These are phyloP conservation scores for Ricordea florida DNA, from an alignment of 92 coral and sea anemone species.

Conservation along the genomic window DNA sequence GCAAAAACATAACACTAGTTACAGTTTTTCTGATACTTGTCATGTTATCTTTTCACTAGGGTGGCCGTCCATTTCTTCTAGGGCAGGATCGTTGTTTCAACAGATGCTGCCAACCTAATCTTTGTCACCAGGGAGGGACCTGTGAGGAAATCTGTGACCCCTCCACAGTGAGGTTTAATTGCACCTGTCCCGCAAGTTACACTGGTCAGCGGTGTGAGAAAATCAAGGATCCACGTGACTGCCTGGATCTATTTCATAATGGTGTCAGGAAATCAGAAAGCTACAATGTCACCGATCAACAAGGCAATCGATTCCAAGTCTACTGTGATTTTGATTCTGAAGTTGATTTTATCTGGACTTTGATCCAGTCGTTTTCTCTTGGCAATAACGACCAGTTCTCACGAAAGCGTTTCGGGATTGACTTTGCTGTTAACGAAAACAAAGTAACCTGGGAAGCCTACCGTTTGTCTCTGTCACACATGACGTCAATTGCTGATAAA, in stretches of 20 bases:
- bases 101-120: neutral
- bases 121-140: conserved; percentile 2
- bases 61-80: neutral
- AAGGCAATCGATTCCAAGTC: neutral
- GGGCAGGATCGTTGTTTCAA: neutral
- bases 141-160: conserved; percentile 7
- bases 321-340: conserved; percentile 8
- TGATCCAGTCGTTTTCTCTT: neutral
- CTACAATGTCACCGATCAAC: neutral
- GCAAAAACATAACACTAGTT: neutral
- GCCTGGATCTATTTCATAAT: neutral
- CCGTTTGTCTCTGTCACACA: neutral
- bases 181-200: neutral
- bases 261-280: neutral
- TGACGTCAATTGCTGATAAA: neutral
- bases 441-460: neutral
- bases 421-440: neutral
- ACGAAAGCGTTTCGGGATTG: neutral
- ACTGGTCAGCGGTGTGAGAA: conserved; percentile 20
- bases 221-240: neutral
- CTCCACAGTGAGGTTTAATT: conserved; percentile 17
- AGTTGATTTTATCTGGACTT: neutral
- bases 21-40: neutral
- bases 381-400: neutral
- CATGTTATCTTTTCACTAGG: neutral